Percentiles rank a stretch among this genome's conserved stretches.
phyloP scores from a whole-genome alignment of 2,888 invertebrate species.

The Cylindroiulus punctatus region DNA sequence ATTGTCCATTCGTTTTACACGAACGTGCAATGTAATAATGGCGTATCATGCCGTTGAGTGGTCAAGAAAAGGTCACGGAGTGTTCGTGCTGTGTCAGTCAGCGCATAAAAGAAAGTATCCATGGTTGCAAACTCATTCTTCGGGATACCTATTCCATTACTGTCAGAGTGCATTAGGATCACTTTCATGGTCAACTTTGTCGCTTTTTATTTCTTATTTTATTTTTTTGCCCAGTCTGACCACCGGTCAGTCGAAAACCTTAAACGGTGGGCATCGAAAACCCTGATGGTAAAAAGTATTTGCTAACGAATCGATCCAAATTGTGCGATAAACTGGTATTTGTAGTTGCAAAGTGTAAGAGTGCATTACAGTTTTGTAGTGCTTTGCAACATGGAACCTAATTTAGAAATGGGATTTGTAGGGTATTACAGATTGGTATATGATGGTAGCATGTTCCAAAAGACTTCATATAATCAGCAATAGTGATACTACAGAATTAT shows the following conservation, averaged over 20 bases:
- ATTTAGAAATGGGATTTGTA: too few species aligned
- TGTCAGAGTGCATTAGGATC: conserved; percentile 34
- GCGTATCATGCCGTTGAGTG: conserved; percentile 23
- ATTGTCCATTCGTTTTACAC: conserved; percentile 21
- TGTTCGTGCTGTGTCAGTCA: conserved; percentile 24
- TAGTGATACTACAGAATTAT: too few species aligned
- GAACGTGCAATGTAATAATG: conserved; percentile 9
- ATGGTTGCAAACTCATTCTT: conserved; percentile 16
- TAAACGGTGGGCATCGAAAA: neutral
- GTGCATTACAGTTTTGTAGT: too few species aligned
- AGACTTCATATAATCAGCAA: too few species aligned
- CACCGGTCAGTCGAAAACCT: neutral
- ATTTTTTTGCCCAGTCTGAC: neutral
- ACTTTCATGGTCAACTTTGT: conserved; percentile 20
- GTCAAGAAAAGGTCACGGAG: neutral
- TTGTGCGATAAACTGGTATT: too few species aligned
- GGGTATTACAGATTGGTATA: too few species aligned
- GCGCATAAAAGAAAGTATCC: conserved; percentile 12
- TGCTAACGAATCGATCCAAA: too few species aligned
- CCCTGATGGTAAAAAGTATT: neutral
- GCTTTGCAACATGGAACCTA: too few species aligned
- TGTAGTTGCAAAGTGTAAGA: too few species aligned
- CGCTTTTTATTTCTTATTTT: neutral
- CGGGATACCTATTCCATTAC: conserved; percentile 32
- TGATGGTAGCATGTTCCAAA: too few species aligned